Conservation (phyloP, 2,797 vertebrate genomes). For the Podarcis siculus region DNA sequence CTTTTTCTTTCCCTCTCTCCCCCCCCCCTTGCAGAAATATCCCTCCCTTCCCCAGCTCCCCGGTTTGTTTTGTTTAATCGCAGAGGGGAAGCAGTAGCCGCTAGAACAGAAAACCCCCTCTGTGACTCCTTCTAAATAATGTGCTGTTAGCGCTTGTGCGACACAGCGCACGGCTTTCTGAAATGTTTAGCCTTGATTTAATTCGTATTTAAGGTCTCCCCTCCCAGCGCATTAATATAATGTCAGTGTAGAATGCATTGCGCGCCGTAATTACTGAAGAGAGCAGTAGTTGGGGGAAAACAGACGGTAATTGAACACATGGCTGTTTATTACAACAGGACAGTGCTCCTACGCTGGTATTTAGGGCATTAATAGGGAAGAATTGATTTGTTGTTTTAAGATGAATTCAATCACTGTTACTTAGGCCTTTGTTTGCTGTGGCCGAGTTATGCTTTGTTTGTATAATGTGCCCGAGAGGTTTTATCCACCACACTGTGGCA, state of each 20-base stretch:
- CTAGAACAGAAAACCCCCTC: constrained; percentile 8
- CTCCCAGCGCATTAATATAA: constrained; percentile 72
- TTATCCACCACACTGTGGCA: constrained; percentile 62
- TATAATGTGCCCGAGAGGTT: constrained; percentile 71
- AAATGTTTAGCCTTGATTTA: constrained; percentile 72
- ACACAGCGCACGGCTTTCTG: constrained; percentile 35
- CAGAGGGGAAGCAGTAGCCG: constrained; percentile 44
- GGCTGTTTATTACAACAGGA: constrained; percentile 72
- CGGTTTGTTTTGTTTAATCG: constrained; percentile 47
- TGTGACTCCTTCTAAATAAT: constrained; percentile 53
- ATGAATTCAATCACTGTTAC: constrained; percentile 75
- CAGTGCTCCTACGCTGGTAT: constrained; percentile 68
- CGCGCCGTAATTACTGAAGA: constrained; percentile 71
- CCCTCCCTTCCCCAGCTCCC: neutral
- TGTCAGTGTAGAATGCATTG: constrained; percentile 69
- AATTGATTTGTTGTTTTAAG: constrained; percentile 76
- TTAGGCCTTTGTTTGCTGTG: constrained; percentile 71
- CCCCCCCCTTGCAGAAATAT: neutral
- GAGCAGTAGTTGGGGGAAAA: constrained; percentile 66
- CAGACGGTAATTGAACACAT: constrained; percentile 70
- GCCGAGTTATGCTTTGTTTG: constrained; percentile 75
- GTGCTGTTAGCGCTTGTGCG: constrained; percentile 36
- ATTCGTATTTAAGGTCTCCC: constrained; percentile 69
- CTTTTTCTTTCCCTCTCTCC: neutral
- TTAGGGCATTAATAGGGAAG: constrained; percentile 72